These are phyloP conservation scores for Oncopodura yosiiana DNA, from an alignment of 1,140 invertebrate species.

Conservation along the genomic window DNA sequence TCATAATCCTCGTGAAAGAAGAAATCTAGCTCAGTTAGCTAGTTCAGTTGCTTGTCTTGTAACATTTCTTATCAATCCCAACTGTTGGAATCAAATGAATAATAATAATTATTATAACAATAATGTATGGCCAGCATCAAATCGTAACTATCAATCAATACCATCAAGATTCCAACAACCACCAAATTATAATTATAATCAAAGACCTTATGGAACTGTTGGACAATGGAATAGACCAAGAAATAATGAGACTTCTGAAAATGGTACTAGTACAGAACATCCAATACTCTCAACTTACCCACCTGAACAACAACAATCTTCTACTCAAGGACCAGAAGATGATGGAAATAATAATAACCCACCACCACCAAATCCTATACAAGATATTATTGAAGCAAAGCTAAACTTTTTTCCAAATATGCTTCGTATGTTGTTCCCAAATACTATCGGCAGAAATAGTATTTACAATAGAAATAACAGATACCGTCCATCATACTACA, in stretches of 20 bases:
- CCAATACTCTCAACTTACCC: conserved; percentile 5
- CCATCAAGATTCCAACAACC: conserved; percentile 6
- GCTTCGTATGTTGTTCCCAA: conserved; percentile 9
- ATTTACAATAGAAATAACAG: background rate
- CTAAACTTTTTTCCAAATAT: conserved; percentile 20
- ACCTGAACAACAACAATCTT: conserved; percentile 1
- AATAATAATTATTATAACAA: background rate
- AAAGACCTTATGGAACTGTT: background rate
- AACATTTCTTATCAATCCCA: conserved; percentile 26
- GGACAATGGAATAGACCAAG: background rate
- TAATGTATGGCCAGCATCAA: background rate
- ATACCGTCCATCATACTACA: too few species aligned
- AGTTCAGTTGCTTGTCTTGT: conserved; percentile 17
- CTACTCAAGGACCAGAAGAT: background rate
- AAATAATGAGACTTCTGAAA: conserved; percentile 5
- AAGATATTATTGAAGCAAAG: conserved; percentile 11
- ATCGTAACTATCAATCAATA: conserved; percentile 11
- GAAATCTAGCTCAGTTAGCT: too few species aligned
- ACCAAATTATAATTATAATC: background rate
- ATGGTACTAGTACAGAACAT: background rate
- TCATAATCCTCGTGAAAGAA: too few species aligned
- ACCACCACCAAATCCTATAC: conserved; percentile 9
- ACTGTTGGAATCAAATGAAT: conserved; percentile 14
- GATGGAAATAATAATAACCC: too few species aligned
- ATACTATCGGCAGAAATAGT: background rate